Evolutionary conservation across 2,113 vertebrate genomes (phyloP), one percentile per base, ranked within the genome.

Genomic region (Marmota monax): DNA sequence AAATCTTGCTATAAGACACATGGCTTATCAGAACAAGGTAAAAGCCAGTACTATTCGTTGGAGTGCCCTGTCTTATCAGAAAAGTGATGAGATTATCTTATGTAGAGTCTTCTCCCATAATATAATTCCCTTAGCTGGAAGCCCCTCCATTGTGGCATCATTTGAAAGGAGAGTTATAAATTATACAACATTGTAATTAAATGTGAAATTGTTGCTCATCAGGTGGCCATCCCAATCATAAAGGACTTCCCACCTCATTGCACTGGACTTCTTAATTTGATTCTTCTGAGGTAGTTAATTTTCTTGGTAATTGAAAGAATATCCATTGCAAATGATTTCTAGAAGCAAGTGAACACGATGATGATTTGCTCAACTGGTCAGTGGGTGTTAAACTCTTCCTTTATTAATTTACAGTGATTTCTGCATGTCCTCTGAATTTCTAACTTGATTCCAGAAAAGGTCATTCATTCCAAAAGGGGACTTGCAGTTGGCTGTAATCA

Each of bases 171-270:
- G 61, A 80, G 80, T 96, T 95, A 97, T 98, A 98, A 98, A 98
- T 98, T 98, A 98, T 97, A 98, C 80, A 98, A 82, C 88, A 90
- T 72, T 95, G 67, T 96, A 98, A 98, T 97, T 98, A 98, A 97
- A 96, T 67, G 79, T 89, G 93, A 96, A 97, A 98, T 94, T 84
- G 56, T 95, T 79, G n/a, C 96, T 96, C 97, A 95, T 97, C 95
- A 96, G 97, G 96, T 98, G 96, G 88, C 63, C 95, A 74, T 85
- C 78, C 85, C 96, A 96, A 97, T 97, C 93, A 95, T 96, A 98
- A 98, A 98, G 97, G 98, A 97, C 95, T 98, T 98, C 96, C 73
- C 87, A 98, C 90, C 90, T 98, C 97, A 95, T 98, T 98, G 91
- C 95, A 74, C 96, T 98, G 67, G 83, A 92, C 96, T 92, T 97